phyloP scores from a whole-genome alignment of 2,113 vertebrate genomes.

The Panthera leo region DNA sequence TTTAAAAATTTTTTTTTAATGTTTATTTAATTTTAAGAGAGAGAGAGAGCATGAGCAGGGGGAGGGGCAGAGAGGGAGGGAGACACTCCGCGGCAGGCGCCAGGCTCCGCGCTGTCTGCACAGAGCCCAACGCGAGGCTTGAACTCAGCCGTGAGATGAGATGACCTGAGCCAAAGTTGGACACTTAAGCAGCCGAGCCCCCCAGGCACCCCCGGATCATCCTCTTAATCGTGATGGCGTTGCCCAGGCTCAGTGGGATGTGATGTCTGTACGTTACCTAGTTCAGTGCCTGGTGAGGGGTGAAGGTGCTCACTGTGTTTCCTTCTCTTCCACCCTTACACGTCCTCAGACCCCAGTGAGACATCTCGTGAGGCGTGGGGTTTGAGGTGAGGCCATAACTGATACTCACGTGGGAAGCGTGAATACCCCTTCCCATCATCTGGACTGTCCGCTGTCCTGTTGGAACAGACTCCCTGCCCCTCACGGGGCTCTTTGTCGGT shows the following conservation, averaged over 20 bases:
- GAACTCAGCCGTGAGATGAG: too few species aligned
- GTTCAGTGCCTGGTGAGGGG: not conserved
- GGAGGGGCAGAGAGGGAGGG: too few species aligned
- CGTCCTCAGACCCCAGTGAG: not conserved
- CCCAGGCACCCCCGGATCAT: too few species aligned
- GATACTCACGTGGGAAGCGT: not conserved
- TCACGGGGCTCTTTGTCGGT: accelerated
- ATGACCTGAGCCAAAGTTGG: too few species aligned
- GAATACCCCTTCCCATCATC: conserved; percentile 59
- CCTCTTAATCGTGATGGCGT: accelerated
- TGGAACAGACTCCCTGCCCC: conserved; percentile 35
- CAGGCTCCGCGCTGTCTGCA: too few species aligned
- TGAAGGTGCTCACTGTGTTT: accelerated
- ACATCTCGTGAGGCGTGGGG: accelerated
- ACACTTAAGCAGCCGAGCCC: too few species aligned
- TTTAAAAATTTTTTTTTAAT: too few species aligned
- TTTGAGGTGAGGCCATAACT: not conserved
- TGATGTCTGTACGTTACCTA: accelerated
- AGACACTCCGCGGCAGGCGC: too few species aligned
- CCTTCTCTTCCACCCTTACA: not conserved
- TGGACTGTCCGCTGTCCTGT: conserved; percentile 59
- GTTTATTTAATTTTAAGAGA: too few species aligned
- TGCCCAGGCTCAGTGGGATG: not conserved
- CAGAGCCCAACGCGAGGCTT: too few species aligned
- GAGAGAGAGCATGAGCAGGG: too few species aligned